phyloP scores from a whole-genome alignment of 2,888 invertebrate genomes.

The Heterodera filipjevi region DNA sequence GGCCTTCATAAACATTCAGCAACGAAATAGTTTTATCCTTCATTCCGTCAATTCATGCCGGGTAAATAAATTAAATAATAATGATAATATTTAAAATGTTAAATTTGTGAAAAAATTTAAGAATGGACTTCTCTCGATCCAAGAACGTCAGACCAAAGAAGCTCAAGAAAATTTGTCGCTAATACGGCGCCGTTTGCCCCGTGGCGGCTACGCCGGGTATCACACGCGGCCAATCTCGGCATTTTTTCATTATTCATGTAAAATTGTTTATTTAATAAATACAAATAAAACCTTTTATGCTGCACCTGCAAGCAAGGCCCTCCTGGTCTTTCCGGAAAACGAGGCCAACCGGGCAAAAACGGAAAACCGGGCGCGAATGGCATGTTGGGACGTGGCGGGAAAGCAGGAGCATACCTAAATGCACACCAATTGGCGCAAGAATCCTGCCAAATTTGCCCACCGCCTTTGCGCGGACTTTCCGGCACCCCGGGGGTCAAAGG shows the following conservation, averaged over 20 bases:
- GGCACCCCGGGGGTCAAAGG: constrained; percentile 32
- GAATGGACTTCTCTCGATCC: background rate
- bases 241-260: constrained; percentile 14
- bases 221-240: background rate
- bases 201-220: background rate
- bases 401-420: constrained; percentile 28
- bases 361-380: constrained; percentile 24
- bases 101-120: background rate
- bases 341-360: constrained; percentile 27
- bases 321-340: constrained; percentile 22
- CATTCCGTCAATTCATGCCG: constrained; percentile 24
- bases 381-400: constrained; percentile 26
- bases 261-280: background rate
- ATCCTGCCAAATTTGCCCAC: constrained; percentile 35
- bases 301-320: constrained; percentile 29
- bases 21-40: constrained; percentile 23
- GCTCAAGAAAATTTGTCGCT: background rate
- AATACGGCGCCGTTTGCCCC: background rate
- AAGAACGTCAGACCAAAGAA: background rate
- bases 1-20: constrained; percentile 27
- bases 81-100: background rate
- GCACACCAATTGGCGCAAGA: constrained; percentile 25
- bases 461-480: constrained; percentile 27
- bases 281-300: constrained; percentile 4
- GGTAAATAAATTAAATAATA: background rate